Conservation (phyloP, 2,888 invertebrate species). For the Fragum fragum region DNA sequence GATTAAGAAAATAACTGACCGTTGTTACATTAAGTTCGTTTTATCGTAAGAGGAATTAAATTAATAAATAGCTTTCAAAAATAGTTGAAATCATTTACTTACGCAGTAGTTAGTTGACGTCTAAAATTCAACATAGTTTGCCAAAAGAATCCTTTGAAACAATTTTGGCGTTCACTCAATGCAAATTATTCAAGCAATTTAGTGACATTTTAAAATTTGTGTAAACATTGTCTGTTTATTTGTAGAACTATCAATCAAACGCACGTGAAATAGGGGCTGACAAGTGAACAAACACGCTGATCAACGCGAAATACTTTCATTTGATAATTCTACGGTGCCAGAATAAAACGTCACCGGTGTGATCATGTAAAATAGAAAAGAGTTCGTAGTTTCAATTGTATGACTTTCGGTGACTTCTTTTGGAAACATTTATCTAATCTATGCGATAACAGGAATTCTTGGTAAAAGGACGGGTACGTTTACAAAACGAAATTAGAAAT, state of each 20-base stretch:
- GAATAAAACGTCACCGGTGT: background rate
- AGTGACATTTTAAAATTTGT: background rate
- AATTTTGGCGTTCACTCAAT: background rate
- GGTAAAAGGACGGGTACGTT: background rate
- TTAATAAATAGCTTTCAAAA: background rate
- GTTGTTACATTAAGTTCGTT: background rate
- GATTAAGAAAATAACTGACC: background rate
- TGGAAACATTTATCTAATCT: no score
- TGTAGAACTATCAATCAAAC: background rate
- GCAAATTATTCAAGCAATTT: background rate
- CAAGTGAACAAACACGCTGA: background rate
- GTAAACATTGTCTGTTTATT: background rate
- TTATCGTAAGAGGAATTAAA: background rate
- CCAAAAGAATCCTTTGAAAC: background rate
- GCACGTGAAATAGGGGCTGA: background rate
- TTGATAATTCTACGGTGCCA: background rate
- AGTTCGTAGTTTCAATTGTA: no score
- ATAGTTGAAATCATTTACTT: background rate
- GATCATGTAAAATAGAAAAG: no score
- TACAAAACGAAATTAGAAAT: background rate
- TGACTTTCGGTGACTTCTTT: no score
- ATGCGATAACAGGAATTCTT: background rate
- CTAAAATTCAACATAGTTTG: background rate
- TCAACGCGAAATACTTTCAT: background rate
- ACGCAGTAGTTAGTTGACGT: background rate